These are phyloP conservation scores for Peromyscus attwateri DNA, from an alignment of 2,797 vertebrate species.

Conservation along the genomic window DNA sequence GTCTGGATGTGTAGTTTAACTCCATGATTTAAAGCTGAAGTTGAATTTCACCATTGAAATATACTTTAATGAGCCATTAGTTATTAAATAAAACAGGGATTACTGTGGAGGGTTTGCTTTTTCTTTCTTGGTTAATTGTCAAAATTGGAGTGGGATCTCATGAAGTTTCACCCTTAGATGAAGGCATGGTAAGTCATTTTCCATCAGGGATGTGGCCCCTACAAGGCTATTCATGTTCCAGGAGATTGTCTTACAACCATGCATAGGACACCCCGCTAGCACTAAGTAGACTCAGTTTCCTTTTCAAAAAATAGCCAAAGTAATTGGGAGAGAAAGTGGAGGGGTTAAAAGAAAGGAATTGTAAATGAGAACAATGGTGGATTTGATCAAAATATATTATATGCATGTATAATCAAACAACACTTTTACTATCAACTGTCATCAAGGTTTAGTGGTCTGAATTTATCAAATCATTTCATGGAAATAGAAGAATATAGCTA, in stretches of 20 bases:
- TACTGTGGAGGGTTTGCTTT: conserved; percentile 13
- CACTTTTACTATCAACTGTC: not conserved
- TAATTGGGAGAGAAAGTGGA: not conserved
- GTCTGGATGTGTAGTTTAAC: conserved; percentile 1
- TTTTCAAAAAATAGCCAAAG: not conserved
- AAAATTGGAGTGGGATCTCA: not conserved
- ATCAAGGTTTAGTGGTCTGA: not conserved
- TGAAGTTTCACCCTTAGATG: not conserved
- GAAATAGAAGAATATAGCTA: not conserved
- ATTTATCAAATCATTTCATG: not conserved
- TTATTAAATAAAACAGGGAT: conserved; percentile 14
- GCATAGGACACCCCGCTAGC: not conserved
- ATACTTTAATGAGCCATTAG: not conserved
- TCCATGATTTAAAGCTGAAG: conserved; percentile 21
- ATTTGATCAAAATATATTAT: not conserved
- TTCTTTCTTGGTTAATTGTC: conserved; percentile 4
- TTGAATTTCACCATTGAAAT: conserved; percentile 30
- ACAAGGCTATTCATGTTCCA: not conserved
- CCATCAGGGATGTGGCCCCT: not conserved
- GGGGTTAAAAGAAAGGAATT: too few species aligned
- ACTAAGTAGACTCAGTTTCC: not conserved
- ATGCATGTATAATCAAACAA: not conserved
- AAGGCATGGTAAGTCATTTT: not conserved
- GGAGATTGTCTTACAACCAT: not conserved
- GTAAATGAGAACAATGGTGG: not conserved